A percentile compares a stretch with the other conserved stretches of the same genome.
phyloP scores from a whole-genome alignment of 2,113 vertebrate species.

The Pomatostomus ruficeps region DNA sequence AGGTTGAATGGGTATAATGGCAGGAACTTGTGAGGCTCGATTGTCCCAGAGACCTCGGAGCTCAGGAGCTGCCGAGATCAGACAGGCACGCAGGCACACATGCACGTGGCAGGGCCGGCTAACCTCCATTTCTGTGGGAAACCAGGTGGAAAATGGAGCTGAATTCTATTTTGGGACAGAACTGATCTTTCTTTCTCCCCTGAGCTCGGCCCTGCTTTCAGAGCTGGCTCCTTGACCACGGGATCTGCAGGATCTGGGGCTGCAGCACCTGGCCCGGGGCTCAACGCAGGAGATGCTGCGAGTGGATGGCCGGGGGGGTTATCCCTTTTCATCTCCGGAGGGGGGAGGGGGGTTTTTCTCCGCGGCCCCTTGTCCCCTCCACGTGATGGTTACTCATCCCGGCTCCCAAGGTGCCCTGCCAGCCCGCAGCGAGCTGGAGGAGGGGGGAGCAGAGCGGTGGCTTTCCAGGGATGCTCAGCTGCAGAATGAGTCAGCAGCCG shows the following conservation, averaged over 20 bases:
- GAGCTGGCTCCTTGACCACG: not conserved
- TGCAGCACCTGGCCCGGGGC: accelerated
- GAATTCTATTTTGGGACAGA: not conserved
- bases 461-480: conserved; percentile 54
- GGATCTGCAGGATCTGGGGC: not conserved
- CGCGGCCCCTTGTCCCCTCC: not conserved
- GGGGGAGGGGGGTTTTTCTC: not conserved
- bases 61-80: not conserved
- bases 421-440: not conserved
- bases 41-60: not conserved
- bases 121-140: conserved; percentile 1
- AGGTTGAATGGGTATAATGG: not conserved
- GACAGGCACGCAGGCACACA: not conserved
- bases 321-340: not conserved
- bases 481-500: conserved; percentile 62
- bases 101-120: accelerated
- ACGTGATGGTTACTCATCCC: not conserved
- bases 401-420: conserved; percentile 39
- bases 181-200: not conserved
- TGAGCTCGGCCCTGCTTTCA: not conserved
- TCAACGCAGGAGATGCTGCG: not conserved
- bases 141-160: conserved; percentile 21
- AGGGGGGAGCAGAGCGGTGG: not conserved
- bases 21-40: accelerated
- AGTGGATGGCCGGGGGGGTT: accelerated